phyloP scores from a whole-genome alignment of 2,888 invertebrate species.

The Cylindroiulus punctatus region DNA sequence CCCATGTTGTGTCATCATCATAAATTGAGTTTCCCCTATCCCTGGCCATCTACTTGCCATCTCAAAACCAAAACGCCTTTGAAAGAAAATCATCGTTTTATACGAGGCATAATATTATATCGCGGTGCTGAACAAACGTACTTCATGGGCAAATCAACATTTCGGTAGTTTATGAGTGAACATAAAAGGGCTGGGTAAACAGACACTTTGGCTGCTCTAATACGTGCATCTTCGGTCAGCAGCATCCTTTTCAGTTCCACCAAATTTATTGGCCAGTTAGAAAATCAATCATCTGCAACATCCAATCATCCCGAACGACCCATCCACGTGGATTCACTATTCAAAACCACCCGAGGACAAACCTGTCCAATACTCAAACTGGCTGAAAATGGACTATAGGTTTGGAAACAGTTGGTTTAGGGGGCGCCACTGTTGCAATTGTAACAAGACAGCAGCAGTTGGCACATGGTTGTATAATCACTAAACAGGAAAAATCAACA shows the following conservation, averaged over 20 bases:
- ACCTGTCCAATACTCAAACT: background rate
- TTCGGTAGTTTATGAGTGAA: background rate
- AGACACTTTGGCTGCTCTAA: background rate
- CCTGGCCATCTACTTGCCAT: background rate
- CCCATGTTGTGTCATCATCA: too few species aligned
- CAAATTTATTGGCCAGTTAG: background rate
- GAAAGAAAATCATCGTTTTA: background rate
- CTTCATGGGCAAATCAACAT: conserved; percentile 22
- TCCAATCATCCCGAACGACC: background rate
- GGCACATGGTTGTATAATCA: too few species aligned
- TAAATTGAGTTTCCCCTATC: too few species aligned
- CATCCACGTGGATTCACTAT: background rate
- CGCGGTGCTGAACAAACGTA: background rate
- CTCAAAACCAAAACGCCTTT: background rate
- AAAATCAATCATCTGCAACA: background rate
- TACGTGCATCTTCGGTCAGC: background rate
- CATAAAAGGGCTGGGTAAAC: background rate
- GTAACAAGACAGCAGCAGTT: too few species aligned
- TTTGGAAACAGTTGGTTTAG: background rate
- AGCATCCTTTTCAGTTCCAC: background rate
- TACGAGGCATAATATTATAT: background rate
- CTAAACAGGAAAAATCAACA: too few species aligned
- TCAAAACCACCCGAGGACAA: background rate
- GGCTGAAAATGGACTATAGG: background rate
- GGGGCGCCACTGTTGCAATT: background rate